A percentile compares a stretch with the other conserved stretches of the same genome.
These are phyloP conservation scores for Ciconia nigra DNA, from an alignment of 2,797 vertebrate genomes.

Conservation along the genomic window DNA sequence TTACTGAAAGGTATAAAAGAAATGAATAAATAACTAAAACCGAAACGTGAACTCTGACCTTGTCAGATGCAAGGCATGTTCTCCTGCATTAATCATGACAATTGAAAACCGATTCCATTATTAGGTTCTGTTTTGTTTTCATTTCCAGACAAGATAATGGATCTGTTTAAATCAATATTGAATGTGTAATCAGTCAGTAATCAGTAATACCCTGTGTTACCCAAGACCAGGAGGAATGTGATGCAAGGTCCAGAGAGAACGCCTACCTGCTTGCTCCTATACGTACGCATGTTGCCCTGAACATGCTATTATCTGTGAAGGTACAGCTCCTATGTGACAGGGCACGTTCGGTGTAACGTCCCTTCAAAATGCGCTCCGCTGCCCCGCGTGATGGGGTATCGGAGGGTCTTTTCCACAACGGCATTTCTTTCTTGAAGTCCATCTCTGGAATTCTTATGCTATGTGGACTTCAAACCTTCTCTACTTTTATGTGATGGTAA, in stretches of 20 bases:
- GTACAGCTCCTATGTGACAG: rapidly evolving
- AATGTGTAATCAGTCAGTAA: neutral
- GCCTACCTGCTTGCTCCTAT: rapidly evolving
- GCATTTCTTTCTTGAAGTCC: no score
- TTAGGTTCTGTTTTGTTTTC: neutral
- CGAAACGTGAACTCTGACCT: neutral
- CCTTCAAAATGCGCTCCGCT: rapidly evolving
- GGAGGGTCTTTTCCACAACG: neutral
- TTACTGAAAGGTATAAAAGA: neutral
- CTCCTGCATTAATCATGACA: neutral
- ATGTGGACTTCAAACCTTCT: rapidly evolving
- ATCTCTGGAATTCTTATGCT: rapidly evolving
- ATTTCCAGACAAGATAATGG: neutral
- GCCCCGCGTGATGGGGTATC: rapidly evolving
- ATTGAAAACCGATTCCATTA: neutral
- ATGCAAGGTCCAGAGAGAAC: rapidly evolving
- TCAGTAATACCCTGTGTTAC: no score
- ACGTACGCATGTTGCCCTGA: rapidly evolving
- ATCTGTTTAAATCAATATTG: neutral
- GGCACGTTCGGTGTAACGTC: rapidly evolving
- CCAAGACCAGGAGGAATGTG: rapidly evolving
- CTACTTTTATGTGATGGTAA: rapidly evolving
- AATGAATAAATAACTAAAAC: neutral
- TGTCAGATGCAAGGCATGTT: neutral
- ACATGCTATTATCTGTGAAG: rapidly evolving